Evolutionary conservation across 2,113 vertebrate genomes (phyloP).

Genomic region (Vulpes vulpes): DNA sequence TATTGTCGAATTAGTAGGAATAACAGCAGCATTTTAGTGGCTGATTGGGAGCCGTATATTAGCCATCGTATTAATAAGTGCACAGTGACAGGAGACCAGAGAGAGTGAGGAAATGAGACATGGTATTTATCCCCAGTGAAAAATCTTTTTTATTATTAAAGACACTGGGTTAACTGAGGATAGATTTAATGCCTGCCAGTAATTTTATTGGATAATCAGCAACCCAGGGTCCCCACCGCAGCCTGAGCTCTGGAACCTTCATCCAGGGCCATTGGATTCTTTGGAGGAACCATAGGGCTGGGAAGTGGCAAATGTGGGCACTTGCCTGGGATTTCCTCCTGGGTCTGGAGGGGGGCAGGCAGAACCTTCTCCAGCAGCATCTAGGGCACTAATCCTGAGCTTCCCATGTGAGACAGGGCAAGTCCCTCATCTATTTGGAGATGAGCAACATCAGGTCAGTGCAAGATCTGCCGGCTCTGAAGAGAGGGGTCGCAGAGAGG

Average conservation of each 20-base stretch:
- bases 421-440: background rate
- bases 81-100: constrained; percentile 84
- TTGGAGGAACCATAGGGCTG: background rate
- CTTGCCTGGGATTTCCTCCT: background rate
- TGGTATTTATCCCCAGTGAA: constrained; percentile 88
- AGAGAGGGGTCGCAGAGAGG: background rate
- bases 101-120: constrained; percentile 85
- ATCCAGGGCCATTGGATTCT: background rate
- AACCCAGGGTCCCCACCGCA: constrained; percentile 68
- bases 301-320: background rate
- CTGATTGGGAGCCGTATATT: constrained; percentile 87
- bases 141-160: constrained; percentile 89
- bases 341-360: background rate
- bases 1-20: constrained; percentile 86
- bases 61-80: constrained; percentile 83
- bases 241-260: constrained; percentile 17
- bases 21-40: constrained; percentile 86
- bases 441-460: background rate
- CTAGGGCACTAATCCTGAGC: background rate
- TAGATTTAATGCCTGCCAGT: constrained; percentile 85
- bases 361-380: background rate
- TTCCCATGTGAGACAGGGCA: accelerated
- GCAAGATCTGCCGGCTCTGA: background rate
- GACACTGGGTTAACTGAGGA: constrained; percentile 85
- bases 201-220: constrained; percentile 86